Evolutionary conservation across 2,113 vertebrate species (phyloP).

Genomic region (Oophaga pumilio): DNA sequence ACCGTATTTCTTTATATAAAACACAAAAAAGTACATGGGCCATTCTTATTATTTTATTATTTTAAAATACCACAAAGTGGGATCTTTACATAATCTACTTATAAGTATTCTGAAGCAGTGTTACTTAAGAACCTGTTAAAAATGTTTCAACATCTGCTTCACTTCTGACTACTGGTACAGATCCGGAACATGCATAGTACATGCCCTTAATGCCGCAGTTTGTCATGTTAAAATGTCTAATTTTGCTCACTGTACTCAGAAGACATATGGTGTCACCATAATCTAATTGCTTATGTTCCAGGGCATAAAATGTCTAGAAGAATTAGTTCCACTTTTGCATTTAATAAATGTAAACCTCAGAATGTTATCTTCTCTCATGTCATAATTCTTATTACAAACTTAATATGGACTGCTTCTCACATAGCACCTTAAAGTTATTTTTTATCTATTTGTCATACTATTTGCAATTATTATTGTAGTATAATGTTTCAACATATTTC

Average conservation of each 20-base stretch:
- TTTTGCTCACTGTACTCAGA: background rate
- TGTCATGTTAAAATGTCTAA: background rate
- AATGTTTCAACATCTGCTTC: background rate
- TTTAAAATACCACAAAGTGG: no score
- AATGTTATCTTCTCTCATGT: background rate
- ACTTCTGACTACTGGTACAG: background rate
- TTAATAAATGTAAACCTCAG: conserved; percentile 4
- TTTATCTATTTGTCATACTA: no score
- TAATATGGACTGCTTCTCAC: background rate
- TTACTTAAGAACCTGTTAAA: background rate
- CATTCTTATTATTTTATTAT: no score
- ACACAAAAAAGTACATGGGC: no score
- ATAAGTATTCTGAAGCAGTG: no score
- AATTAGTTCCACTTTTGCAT: conserved; percentile 26
- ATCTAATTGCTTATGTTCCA: conserved; percentile 28
- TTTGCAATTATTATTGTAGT: no score
- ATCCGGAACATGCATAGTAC: background rate
- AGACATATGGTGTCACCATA: conserved; percentile 34
- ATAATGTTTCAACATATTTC: no score
- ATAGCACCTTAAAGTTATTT: background rate
- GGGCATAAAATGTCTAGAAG: conserved; percentile 16
- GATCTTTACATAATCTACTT: no score
- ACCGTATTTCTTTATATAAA: no score
- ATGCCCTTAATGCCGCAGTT: background rate
- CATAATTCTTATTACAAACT: background rate